Evolutionary conservation across 2,113 vertebrate genomes (phyloP).

Genomic region (Tachysurus fulvidraco): DNA sequence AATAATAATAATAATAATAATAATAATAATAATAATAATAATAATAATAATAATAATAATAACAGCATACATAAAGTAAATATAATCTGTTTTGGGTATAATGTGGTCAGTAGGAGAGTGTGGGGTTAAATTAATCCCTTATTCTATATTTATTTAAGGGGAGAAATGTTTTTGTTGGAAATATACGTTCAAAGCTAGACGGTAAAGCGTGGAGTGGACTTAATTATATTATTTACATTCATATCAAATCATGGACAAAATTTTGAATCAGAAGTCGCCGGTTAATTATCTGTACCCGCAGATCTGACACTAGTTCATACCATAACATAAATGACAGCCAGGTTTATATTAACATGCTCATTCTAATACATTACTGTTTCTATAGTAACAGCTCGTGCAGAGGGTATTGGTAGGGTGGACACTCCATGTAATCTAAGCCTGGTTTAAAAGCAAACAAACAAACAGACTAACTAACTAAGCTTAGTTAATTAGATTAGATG

Average conservation of each 20-base stretch:
- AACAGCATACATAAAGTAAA: neutral
- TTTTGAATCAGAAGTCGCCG: neutral
- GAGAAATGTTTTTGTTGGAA: constrained; percentile 66
- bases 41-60: constrained; percentile 47
- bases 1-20: neutral
- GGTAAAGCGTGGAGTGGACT: constrained; percentile 65
- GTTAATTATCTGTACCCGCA: neutral
- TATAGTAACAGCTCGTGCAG: neutral
- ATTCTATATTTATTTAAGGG: constrained; percentile 75
- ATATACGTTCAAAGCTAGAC: constrained; percentile 78
- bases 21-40: neutral
- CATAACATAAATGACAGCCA: neutral
- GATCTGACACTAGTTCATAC: neutral
- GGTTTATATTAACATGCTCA: neutral
- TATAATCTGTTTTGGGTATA: constrained; percentile 42
- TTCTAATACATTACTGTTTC: neutral
- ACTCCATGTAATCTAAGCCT: neutral
- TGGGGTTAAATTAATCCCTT: constrained; percentile 68
- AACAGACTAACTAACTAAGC: neutral
- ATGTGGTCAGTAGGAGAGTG: constrained; percentile 44
- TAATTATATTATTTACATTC: neutral
- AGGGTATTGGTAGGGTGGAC: neutral
- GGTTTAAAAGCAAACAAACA: neutral
- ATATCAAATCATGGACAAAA: neutral
- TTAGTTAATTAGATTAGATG: too few species aligned